Conservation (phyloP, 1,140 invertebrate species). For the Oryzaephilus surinamensis region DNA sequence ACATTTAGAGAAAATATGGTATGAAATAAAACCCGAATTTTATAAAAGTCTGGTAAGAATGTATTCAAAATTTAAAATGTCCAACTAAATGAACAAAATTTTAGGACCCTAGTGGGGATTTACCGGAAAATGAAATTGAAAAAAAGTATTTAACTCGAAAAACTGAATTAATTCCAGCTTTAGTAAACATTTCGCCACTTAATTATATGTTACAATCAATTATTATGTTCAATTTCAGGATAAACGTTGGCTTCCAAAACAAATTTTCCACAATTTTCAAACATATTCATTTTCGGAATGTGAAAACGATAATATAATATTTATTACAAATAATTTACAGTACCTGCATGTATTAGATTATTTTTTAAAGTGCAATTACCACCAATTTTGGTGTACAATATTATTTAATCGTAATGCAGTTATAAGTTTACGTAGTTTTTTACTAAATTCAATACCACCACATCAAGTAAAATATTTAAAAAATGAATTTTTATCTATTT, state of each 20-base stretch:
- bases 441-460: slow-evolving; percentile 20
- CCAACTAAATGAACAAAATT: slow-evolving; percentile 1
- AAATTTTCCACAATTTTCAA: slow-evolving; percentile 16
- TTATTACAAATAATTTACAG: slow-evolving; percentile 16
- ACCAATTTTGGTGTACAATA: slow-evolving; percentile 30
- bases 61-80: slow-evolving; percentile 4
- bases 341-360: slow-evolving; percentile 22
- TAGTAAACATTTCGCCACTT: slow-evolving; percentile 13
- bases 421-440: slow-evolving; percentile 19
- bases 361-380: slow-evolving; percentile 24
- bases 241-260: slow-evolving; percentile 23
- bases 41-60: slow-evolving; percentile 8
- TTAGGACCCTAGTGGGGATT: slow-evolving; percentile 6
- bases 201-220: neutral
- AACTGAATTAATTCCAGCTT: slow-evolving; percentile 24
- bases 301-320: slow-evolving; percentile 20
- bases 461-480: slow-evolving; percentile 22
- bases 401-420: slow-evolving; percentile 22
- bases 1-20: slow-evolving; percentile 19
- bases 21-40: slow-evolving; percentile 13
- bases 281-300: slow-evolving; percentile 17
- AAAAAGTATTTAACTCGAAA: slow-evolving; percentile 17
- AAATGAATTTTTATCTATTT: slow-evolving; percentile 17
- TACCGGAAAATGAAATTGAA: slow-evolving; percentile 11
- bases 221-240: slow-evolving; percentile 16